Evolutionary conservation across 2,888 invertebrate species (phyloP).

Genomic region (Drosophila anomelani): DNA sequence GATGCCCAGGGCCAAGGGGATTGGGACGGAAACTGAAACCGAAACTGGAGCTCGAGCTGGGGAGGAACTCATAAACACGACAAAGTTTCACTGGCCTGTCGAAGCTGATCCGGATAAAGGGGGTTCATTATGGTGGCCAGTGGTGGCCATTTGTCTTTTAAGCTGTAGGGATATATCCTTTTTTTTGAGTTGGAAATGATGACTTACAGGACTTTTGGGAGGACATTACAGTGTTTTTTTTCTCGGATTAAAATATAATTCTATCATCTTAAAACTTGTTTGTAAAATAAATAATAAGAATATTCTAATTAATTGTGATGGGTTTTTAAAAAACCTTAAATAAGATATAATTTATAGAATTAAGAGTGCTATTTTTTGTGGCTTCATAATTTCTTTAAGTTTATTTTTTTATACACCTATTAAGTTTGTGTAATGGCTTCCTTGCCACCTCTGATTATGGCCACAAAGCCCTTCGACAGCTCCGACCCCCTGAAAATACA

Average conservation of each 20-base stretch:
- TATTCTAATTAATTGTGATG: background rate
- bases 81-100: slow-evolving; percentile 50
- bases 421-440: background rate
- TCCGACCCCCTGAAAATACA: slow-evolving; percentile 8
- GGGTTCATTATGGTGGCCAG: slow-evolving; percentile 34
- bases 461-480: background rate
- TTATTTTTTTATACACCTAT: background rate
- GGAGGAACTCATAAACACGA: slow-evolving; percentile 64
- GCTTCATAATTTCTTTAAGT: fast-evolving
- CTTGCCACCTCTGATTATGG: background rate
- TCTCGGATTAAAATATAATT: background rate
- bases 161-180: background rate
- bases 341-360: no score
- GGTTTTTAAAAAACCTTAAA: background rate
- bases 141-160: slow-evolving; percentile 12
- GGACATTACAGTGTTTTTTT: background rate
- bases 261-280: background rate
- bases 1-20: slow-evolving; percentile 25
- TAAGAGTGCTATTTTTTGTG: no score
- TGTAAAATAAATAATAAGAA: background rate
- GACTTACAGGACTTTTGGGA: background rate
- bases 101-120: slow-evolving; percentile 28
- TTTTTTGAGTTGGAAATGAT: no score
- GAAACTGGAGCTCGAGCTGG: slow-evolving; percentile 12
- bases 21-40: slow-evolving; percentile 26